A percentile compares a stretch with the other conserved stretches of the same genome.
phyloP scores from a whole-genome alignment of 2,888 invertebrate species.

The Arge pagana region DNA sequence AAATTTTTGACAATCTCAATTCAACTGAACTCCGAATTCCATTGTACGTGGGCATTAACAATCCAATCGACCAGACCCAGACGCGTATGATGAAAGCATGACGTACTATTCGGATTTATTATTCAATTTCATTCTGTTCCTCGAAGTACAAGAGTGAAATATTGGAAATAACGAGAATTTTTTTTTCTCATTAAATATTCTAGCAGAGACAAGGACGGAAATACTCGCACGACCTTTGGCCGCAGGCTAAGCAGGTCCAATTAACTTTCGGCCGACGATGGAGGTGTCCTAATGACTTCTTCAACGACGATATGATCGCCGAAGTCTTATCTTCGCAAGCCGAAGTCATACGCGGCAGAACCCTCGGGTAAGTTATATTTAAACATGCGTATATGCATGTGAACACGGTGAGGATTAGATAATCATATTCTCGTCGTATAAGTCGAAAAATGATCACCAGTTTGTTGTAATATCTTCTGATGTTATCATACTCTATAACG shows the following conservation, averaged over 20 bases:
- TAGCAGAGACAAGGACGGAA: slow-evolving; percentile 51
- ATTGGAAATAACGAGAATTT: too few species aligned
- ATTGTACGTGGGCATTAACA: too few species aligned
- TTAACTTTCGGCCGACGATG: slow-evolving; percentile 79
- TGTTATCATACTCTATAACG: too few species aligned
- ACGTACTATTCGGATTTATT: too few species aligned
- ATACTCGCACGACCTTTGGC: slow-evolving; percentile 56
- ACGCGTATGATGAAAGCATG: too few species aligned
- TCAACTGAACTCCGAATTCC: too few species aligned
- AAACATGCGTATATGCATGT: slow-evolving; percentile 2
- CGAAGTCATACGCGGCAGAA: slow-evolving; percentile 82
- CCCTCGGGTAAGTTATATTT: slow-evolving; percentile 73
- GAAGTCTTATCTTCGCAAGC: slow-evolving; percentile 84
- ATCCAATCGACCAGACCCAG: too few species aligned
- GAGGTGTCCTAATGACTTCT: slow-evolving; percentile 83
- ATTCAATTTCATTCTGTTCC: too few species aligned
- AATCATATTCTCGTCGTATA: slow-evolving; percentile 4
- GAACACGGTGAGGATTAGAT: slow-evolving; percentile 14
- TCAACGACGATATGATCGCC: slow-evolving; percentile 86
- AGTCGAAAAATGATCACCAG: slow-evolving; percentile 8
- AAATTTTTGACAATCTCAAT: too few species aligned
- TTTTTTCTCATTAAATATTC: slow-evolving; percentile 15
- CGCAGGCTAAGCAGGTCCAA: slow-evolving; percentile 73
- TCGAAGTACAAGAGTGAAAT: too few species aligned
- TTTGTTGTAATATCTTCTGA: too few species aligned